These are phyloP conservation scores for Heliconius cydno DNA, from an alignment of 2,888 invertebrate species.

Conservation along the genomic window DNA sequence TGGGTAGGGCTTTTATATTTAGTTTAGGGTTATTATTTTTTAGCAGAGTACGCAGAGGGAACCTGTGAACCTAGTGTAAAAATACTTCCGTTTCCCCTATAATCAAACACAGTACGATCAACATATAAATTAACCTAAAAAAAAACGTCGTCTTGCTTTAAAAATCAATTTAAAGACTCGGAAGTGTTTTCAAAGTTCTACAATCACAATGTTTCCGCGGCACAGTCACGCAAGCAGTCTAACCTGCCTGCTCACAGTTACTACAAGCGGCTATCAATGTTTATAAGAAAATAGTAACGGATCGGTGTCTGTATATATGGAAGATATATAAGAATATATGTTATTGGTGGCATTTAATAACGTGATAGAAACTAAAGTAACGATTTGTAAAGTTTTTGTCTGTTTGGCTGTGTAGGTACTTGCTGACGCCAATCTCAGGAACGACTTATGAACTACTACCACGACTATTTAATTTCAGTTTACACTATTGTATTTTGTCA, in stretches of 20 bases:
- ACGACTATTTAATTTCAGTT: too few relatives aligned
- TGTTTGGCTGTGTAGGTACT: too few relatives aligned
- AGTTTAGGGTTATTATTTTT: neutral
- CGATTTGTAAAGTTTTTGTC: too few relatives aligned
- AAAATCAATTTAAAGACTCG: constrained; percentile 42
- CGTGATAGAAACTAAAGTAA: too few relatives aligned
- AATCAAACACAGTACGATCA: neutral
- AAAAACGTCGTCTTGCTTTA: constrained; percentile 3
- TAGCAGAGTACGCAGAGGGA: neutral
- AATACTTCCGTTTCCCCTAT: neutral
- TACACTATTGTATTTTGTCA: too few relatives aligned
- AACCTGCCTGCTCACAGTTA: neutral
- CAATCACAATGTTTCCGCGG: constrained; percentile 45
- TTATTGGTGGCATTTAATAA: too few relatives aligned
- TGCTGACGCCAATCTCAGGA: too few relatives aligned
- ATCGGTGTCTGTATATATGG: too few relatives aligned
- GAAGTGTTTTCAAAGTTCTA: constrained; percentile 40
- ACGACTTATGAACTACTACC: too few relatives aligned
- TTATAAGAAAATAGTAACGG: constrained; percentile 3
- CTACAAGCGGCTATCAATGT: constrained; percentile 20
- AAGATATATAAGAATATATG: too few relatives aligned
- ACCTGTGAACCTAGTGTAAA: too few relatives aligned
- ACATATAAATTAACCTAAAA: neutral
- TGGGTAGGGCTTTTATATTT: neutral
- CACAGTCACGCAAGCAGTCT: constrained; percentile 47